Conservation (phyloP, 2,888 invertebrate species). For the Petrolisthes cinctipes region DNA sequence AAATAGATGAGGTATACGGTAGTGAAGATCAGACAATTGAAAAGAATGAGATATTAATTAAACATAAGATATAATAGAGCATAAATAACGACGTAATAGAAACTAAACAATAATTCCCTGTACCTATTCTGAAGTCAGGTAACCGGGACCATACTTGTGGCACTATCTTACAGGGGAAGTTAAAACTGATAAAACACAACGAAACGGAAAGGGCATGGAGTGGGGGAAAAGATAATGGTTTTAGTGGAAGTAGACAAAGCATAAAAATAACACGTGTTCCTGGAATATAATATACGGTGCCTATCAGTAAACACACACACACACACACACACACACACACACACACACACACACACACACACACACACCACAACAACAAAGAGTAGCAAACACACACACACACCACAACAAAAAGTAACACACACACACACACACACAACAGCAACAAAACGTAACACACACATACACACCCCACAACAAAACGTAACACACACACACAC, state of each 20-base stretch:
- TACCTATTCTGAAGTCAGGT: no score
- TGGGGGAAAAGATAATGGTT: neutral
- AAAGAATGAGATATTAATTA: no score
- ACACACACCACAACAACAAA: neutral
- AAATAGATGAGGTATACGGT: no score
- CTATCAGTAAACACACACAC: conserved; percentile 22
- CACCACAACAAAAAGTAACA: neutral
- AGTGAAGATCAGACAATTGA: no score
- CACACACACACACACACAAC: neutral
- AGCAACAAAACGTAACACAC: neutral
- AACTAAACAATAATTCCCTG: no score
- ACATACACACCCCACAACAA: neutral
- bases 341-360: conserved; percentile 16
- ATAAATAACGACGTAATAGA: no score
- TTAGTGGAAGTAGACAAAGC: no score
- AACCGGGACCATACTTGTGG: no score
- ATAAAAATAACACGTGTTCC: no score
- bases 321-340: conserved; percentile 37
- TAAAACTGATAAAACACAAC: neutral
- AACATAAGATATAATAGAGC: no score
- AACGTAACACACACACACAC: conserved; percentile 27
- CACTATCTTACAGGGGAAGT: neutral
- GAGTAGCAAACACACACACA: neutral
- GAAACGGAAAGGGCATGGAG: neutral
- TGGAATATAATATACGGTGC: no score